Conservation (phyloP, 1,140 invertebrate genomes). For the Papilio xuthus region DNA sequence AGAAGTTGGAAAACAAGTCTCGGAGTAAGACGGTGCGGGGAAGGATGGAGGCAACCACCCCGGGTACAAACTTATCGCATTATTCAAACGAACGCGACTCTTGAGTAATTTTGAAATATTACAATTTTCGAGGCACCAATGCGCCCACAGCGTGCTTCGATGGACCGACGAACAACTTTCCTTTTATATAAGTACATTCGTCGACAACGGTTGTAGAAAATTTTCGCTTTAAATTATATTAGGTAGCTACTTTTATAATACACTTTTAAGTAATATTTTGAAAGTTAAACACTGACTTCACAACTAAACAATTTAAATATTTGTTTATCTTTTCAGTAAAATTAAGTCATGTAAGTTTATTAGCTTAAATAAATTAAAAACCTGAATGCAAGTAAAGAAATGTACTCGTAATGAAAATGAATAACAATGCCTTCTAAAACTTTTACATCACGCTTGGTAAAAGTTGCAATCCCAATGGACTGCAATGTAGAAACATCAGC, state of each 20-base stretch:
- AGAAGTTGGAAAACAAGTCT: slow-evolving; percentile 73
- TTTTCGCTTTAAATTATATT: background rate
- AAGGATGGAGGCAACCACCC: slow-evolving; percentile 57
- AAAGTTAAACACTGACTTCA: background rate
- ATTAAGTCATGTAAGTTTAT: background rate
- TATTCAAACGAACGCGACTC: slow-evolving; percentile 79
- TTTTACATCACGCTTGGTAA: slow-evolving; percentile 28
- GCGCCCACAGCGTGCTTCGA: slow-evolving; percentile 56
- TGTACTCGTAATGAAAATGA: slow-evolving; percentile 20
- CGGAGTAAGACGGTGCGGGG: slow-evolving; percentile 64
- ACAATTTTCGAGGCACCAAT: slow-evolving; percentile 75
- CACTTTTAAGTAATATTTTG: background rate
- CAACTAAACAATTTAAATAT: no score
- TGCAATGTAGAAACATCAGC: slow-evolving; percentile 2
- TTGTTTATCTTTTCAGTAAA: background rate
- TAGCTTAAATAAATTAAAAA: background rate
- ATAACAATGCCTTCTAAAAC: slow-evolving; percentile 25
- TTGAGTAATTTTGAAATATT: slow-evolving; percentile 82
- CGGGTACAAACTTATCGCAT: slow-evolving; percentile 74
- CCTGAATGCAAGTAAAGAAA: background rate
- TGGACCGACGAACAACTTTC: slow-evolving; percentile 51
- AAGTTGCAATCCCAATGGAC: slow-evolving; percentile 20
- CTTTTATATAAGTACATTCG: slow-evolving; percentile 12
- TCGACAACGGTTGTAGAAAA: slow-evolving; percentile 22
- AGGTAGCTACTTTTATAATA: background rate